Conservation (phyloP, 2,113 vertebrate genomes). For the Talpa occidentalis region DNA sequence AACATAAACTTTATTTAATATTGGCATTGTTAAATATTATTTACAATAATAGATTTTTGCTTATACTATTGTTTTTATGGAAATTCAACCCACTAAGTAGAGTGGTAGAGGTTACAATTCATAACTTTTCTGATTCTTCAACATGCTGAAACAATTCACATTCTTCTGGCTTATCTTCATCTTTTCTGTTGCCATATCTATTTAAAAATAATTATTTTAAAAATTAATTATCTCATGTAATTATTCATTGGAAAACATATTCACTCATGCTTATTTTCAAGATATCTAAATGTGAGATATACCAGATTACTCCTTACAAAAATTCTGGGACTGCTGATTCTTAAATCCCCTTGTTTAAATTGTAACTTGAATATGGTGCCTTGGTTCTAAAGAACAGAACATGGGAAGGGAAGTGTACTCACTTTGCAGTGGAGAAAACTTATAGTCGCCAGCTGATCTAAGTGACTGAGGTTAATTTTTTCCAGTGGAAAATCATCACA, state of each 20-base stretch:
- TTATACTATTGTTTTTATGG: neutral
- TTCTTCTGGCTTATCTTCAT: neutral
- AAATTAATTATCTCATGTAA: neutral
- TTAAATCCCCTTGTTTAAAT: no score
- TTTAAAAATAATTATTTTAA: neutral
- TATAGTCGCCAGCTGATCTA: no score
- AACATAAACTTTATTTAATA: no score
- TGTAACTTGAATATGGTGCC: no score
- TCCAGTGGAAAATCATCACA: neutral
- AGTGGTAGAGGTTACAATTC: neutral
- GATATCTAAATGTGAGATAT: neutral
- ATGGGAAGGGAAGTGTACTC: neutral
- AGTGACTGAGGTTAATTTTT: no score
- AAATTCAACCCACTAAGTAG: neutral
- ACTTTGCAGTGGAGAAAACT: neutral
- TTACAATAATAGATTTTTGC: neutral
- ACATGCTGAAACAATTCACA: neutral
- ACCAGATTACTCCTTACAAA: neutral
- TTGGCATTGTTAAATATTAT: neutral
- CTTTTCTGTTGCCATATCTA: neutral
- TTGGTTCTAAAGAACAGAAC: no score
- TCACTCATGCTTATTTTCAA: neutral
- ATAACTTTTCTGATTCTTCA: neutral
- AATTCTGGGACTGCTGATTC: neutral
- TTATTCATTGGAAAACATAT: neutral